Base-by-base conservation (phyloP, 2,113 vertebrate genomes). In the Dendropsophus ebraccatus region DNA sequence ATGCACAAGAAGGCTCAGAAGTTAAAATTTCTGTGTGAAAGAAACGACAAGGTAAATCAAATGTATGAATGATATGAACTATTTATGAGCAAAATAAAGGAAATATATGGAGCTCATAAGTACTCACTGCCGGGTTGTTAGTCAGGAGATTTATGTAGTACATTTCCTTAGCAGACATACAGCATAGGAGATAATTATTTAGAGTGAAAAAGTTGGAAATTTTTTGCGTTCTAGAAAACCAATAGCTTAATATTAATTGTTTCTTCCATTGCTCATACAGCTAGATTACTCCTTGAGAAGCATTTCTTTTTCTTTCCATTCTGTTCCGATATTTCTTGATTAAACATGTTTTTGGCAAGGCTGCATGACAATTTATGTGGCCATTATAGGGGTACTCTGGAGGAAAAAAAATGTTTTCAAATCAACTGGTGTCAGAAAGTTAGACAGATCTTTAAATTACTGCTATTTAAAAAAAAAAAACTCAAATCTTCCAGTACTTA, bases 1-100 rank as follows among this genome's bases (percentile, higher is more conserved):
- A 97, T 99, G 95, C 97, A 96, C 94, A 99, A 97, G 88, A 96
- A 97, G 89, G 96, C 96, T 65, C 97, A 99, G 92, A 98, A 97
- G 81, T 95, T 99, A 87, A 99, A 99, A 93, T 99, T 99, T 89
- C 92, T 99, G 0, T 99, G 98, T 90, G 96, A 97, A 90, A 95
- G 97, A 90, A 98, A 99, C 21, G 97, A 99, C 93, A 99, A 99
- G 96, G 98, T 99, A 92, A 79, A 82, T 25, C 75, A 83, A 19
- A 72, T 45, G 2, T 25, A 56, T 19, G 32, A 62, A 14, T 54
- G 13, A 11, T 28, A 19, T 12, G 8, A 30, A 56, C 30, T 78
- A 76, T 67, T 67, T 67, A 41, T 78, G n/a, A 35, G 50, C 50
- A 35, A 23, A 54, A 78, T 62, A 45, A 41, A 28, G 41, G 72